phyloP scores from a whole-genome alignment of 2,797 vertebrate genomes.

The Rousettus madagascariensis region DNA sequence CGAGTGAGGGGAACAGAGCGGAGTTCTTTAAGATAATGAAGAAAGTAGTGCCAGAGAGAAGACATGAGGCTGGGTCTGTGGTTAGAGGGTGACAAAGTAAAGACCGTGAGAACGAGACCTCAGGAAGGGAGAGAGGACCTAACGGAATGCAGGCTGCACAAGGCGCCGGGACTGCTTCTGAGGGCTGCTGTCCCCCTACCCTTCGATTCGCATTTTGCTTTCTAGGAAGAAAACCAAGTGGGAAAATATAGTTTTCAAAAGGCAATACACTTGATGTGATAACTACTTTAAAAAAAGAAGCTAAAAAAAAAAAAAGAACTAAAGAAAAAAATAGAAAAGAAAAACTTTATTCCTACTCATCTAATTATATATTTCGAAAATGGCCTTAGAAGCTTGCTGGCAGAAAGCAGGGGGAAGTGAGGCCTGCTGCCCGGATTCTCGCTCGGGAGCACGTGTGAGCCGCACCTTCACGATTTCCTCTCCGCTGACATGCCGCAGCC shows the following conservation, averaged over 20 bases:
- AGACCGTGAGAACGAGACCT: neutral
- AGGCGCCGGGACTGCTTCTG: neutral
- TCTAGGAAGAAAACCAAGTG: conserved; percentile 4
- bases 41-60: neutral
- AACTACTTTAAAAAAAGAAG: neutral
- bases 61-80: neutral
- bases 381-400: neutral
- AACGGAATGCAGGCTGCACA: neutral
- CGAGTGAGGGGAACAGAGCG: neutral
- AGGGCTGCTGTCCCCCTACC: neutral
- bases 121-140: neutral
- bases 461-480: conserved; percentile 98
- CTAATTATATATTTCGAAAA: neutral
- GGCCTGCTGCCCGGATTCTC: neutral
- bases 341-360: neutral
- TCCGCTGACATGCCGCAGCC: conserved; percentile 95
- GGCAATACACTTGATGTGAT: neutral
- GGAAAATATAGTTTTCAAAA: conserved; percentile 23
- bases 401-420: neutral
- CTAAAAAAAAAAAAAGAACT: neutral
- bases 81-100: neutral
- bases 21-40: neutral
- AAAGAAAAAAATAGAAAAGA: neutral
- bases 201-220: conserved; percentile 10
- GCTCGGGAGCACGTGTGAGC: neutral